phyloP scores from a whole-genome alignment of 2,797 vertebrate genomes.

The Cephalopachus bancanus region DNA sequence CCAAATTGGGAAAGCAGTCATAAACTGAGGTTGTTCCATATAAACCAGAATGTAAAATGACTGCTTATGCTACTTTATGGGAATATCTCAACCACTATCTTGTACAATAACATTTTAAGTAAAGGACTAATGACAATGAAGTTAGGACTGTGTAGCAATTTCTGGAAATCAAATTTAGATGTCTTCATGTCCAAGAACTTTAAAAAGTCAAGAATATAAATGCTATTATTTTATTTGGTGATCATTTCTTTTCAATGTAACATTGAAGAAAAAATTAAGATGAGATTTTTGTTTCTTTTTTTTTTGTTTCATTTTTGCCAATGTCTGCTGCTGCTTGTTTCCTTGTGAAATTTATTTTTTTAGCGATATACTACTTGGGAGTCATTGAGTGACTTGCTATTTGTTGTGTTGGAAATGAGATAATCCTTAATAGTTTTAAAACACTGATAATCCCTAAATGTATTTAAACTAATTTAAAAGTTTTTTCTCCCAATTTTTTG shows the following conservation, averaged over 20 bases:
- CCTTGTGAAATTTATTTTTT: background rate
- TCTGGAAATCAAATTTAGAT: background rate
- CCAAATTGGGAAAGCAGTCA: background rate
- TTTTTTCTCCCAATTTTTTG: background rate
- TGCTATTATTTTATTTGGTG: background rate
- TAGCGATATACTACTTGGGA: background rate
- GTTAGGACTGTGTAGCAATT: background rate
- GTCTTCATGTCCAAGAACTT: background rate
- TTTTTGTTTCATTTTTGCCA: background rate
- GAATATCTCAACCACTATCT: background rate
- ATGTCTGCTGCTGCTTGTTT: background rate
- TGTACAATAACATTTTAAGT: background rate
- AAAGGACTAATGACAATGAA: background rate
- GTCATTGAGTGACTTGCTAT: background rate
- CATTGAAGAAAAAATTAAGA: background rate
- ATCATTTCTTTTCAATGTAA: background rate
- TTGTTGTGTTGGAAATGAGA: background rate
- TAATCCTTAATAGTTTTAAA: constrained; percentile 40
- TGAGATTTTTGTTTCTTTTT: too few relatives aligned
- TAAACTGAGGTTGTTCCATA: background rate
- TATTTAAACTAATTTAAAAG: constrained; percentile 56
- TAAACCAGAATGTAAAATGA: background rate
- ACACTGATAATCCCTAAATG: background rate
- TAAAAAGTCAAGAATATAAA: background rate
- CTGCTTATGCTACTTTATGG: background rate